A percentile compares a stretch with the other conserved stretches of the same genome.
Evolutionary conservation across 2,888 invertebrate genomes (phyloP).

Genomic region (Latheticus oryzae): DNA sequence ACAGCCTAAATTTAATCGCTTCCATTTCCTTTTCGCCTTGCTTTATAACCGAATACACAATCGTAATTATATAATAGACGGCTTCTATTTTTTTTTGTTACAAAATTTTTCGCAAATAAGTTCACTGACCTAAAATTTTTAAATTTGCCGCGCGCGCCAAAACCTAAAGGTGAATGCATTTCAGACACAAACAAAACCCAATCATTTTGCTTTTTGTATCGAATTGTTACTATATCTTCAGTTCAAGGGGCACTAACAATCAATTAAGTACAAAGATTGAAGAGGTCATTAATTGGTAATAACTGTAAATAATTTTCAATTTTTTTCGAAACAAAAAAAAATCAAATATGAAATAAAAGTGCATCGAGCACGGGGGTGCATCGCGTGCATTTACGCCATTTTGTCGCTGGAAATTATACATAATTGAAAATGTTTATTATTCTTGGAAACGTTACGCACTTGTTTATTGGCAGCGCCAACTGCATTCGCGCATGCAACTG

Average conservation of each 20-base stretch:
- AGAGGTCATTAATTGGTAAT: constrained; percentile 39
- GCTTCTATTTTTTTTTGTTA: no score
- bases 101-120: no score
- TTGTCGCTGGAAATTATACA: constrained; percentile 50
- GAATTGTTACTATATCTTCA: no score
- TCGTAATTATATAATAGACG: constrained; percentile 36
- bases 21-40: constrained; percentile 35
- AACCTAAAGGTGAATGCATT: not conserved
- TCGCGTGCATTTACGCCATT: constrained; percentile 46
- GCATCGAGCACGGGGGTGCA: constrained; percentile 18
- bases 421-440: constrained; percentile 53
- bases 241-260: constrained; percentile 40
- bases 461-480: constrained; percentile 38
- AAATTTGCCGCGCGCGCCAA: not conserved
- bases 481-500: no score
- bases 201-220: no score
- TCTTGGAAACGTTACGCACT: constrained; percentile 45
- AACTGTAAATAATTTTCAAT: constrained; percentile 28
- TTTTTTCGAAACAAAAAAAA: not conserved
- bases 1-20: constrained; percentile 40
- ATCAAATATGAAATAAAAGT: not conserved
- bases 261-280: constrained; percentile 39
- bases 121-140: constrained; percentile 37
- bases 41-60: no score
- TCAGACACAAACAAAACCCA: no score